Evolutionary conservation across 1,140 invertebrate genomes (phyloP).

Genomic region (Cherax quadricarinatus): DNA sequence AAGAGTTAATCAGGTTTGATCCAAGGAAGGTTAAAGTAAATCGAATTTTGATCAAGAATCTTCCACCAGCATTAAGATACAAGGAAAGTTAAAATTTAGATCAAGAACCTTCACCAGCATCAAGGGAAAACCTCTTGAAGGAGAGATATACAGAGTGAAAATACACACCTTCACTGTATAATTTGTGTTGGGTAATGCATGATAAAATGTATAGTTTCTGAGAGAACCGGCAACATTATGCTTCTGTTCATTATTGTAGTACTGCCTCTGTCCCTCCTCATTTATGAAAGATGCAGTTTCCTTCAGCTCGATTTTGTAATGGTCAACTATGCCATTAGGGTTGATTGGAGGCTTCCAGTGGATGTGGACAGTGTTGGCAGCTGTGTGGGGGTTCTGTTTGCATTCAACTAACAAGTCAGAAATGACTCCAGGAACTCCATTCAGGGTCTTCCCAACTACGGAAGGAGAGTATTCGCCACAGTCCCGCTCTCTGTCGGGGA

Average conservation of each 20-base stretch:
- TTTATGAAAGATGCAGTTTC: slow-evolving; percentile 62
- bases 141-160: background rate
- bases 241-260: slow-evolving; percentile 56
- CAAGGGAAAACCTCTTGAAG: no score
- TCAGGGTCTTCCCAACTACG: slow-evolving; percentile 38
- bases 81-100: no score
- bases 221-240: slow-evolving; percentile 53
- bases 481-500: slow-evolving; percentile 40
- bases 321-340: slow-evolving; percentile 53
- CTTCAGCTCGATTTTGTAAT: slow-evolving; percentile 63
- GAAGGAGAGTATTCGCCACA: slow-evolving; percentile 42
- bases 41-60: no score
- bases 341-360: slow-evolving; percentile 53
- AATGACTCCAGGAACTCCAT: slow-evolving; percentile 36
- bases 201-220: slow-evolving; percentile 65
- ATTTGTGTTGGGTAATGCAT: slow-evolving; percentile 75
- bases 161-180: slow-evolving; percentile 74
- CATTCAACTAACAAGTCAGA: slow-evolving; percentile 45
- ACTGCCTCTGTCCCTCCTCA: slow-evolving; percentile 55
- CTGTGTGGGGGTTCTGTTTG: slow-evolving; percentile 48
- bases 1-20: no score
- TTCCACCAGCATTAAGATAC: no score
- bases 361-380: slow-evolving; percentile 54
- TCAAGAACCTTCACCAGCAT: no score
- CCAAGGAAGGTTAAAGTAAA: no score